Base-by-base conservation (phyloP, 2,113 vertebrate genomes). In the Gadus macrocephalus region DNA sequence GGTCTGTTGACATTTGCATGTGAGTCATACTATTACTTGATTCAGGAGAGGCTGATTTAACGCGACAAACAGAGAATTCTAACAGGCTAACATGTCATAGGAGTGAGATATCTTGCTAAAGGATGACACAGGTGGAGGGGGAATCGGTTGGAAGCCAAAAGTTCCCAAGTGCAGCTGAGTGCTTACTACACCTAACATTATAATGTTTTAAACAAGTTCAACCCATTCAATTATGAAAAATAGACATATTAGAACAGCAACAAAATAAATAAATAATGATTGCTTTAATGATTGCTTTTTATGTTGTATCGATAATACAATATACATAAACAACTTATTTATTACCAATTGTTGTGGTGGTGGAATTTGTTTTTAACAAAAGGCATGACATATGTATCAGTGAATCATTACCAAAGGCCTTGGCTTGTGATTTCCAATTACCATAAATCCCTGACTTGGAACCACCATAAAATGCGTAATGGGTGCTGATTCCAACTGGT, bases 391-490 rank as follows among this genome's bases (percentile, higher is more conserved):
- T 68, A 68, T 75, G 19, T 62, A 35, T 63, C 38, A 72, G 15
- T 20, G 62, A 9, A 22, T 53, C 0, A 35, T 2, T 17, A 14
- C 31, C 25, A 56, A 68, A 72, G 0, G 20, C n/a, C 67, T 28
- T 66, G 31, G 35, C 56, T 72, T 59, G 74, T 77, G 28, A 78
- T 71, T 68, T 79, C 78, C 64, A 81, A 85, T 81, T 58, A 70
- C 11, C 66, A 69, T 62, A 75, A 75, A 64, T 68, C 58, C 73
- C 42, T 60, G 28, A 58, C 31, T 70, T 17, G 31, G 68, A 66
- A 25, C 63, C 49, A 66, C 19, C 31, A 35, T 4, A 56, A 27
- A 16, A 2, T 2, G 19, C n/a, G 16, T 71, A 74, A 69, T 62
- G 53, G 49, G 15, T 5, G 17, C 19, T 12, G 64, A 64, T 68